Percentiles rank a stretch among this genome's conserved stretches.
Conservation (phyloP, 2,113 vertebrate genomes). For the Otis tarda region DNA sequence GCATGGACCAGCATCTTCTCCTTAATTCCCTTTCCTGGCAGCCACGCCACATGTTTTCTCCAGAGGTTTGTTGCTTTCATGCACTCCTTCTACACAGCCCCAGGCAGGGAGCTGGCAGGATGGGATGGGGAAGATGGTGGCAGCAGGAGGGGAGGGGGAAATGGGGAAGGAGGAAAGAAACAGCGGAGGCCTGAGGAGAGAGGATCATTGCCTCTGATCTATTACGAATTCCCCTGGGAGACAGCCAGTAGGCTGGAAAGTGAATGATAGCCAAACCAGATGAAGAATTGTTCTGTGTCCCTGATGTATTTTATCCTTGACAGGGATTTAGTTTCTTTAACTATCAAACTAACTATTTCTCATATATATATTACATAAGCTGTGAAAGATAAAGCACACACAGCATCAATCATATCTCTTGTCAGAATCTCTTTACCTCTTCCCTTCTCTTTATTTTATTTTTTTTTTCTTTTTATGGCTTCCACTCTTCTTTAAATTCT, state of each 20-base stretch:
- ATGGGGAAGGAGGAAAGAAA: background rate
- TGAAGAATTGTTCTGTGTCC: slow-evolving; percentile 50
- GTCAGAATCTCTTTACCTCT: slow-evolving; percentile 36
- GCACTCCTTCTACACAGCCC: background rate
- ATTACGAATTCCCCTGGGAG: slow-evolving; percentile 37
- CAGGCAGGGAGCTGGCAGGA: background rate
- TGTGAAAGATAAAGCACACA: slow-evolving; percentile 58
- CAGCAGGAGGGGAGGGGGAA: background rate
- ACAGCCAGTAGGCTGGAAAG: slow-evolving; percentile 36
- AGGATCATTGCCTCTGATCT: slow-evolving; percentile 31
- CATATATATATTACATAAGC: slow-evolving; percentile 54
- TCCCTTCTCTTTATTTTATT: background rate
- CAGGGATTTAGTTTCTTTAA: slow-evolving; percentile 60
- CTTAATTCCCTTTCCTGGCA: background rate
- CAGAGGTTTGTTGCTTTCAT: background rate
- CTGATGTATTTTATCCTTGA: slow-evolving; percentile 57
- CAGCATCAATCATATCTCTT: slow-evolving; percentile 39
- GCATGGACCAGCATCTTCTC: background rate
- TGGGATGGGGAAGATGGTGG: background rate
- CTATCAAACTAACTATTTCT: slow-evolving; percentile 60
- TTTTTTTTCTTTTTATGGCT: background rate
- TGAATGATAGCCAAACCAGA: slow-evolving; percentile 53
- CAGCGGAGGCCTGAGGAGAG: background rate
- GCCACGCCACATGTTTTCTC: rapidly evolving
- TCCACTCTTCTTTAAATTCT: background rate